Evolutionary conservation across 1,140 invertebrate species (phyloP).

Genomic region (Pseudoatta argentina): DNA sequence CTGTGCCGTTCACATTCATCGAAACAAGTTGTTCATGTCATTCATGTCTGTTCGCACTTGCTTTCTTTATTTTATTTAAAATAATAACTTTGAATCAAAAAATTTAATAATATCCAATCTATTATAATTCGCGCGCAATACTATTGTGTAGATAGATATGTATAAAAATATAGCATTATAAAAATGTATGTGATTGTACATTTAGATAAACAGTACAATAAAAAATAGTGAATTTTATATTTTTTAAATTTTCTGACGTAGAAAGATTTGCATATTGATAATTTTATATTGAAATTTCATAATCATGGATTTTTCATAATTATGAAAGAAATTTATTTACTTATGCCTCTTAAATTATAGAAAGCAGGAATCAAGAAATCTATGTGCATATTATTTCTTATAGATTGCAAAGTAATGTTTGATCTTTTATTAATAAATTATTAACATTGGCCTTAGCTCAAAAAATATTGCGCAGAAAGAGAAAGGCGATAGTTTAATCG

Average conservation of each 20-base stretch:
- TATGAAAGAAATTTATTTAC: constrained; percentile 1
- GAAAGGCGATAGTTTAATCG: background rate
- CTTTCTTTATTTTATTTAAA: background rate
- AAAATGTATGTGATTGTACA: constrained; percentile 15
- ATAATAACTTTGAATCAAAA: background rate
- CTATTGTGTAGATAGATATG: constrained; percentile 3
- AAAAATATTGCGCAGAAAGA: background rate
- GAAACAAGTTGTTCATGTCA: background rate
- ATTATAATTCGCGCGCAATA: constrained; percentile 24
- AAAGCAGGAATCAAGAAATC: background rate
- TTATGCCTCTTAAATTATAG: background rate
- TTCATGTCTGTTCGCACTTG: background rate
- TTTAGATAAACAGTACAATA: constrained; percentile 16
- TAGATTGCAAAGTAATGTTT: background rate
- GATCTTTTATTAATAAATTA: constrained; percentile 11
- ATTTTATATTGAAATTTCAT: background rate
- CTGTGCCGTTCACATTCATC: background rate
- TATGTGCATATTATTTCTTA: background rate
- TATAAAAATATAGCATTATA: constrained; percentile 3
- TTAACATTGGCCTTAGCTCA: background rate
- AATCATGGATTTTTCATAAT: background rate
- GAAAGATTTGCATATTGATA: background rate
- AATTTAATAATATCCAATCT: constrained; percentile 29
- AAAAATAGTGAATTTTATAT: constrained; percentile 39
- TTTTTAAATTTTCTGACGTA: background rate